phyloP scores from a whole-genome alignment of 1,140 invertebrate species.

The Lepidotrigona ventralis region DNA sequence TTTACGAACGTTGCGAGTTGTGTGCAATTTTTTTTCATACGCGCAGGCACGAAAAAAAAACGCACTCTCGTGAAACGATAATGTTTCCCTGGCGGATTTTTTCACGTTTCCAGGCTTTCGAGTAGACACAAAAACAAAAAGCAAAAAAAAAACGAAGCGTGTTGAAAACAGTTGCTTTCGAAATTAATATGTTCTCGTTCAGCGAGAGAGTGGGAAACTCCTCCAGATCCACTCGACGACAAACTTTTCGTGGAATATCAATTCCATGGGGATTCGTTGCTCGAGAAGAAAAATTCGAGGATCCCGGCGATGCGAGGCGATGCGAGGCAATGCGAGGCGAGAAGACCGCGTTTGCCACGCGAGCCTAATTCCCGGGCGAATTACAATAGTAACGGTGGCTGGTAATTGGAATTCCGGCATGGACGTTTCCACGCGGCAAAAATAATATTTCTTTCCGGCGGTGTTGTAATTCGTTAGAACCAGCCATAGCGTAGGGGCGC shows the following conservation, averaged over 20 bases:
- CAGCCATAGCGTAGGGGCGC: not conserved
- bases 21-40: not conserved
- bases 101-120: not conserved
- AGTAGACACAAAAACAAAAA: not conserved
- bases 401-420: conserved; percentile 48
- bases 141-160: not conserved
- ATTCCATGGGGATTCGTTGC: not conserved
- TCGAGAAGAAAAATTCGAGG: not conserved
- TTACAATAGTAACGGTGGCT: conserved; percentile 23
- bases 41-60: not conserved
- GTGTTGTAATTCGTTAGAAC: conserved; percentile 32
- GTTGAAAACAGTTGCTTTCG: no score
- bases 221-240: not conserved
- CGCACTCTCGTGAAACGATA: not conserved
- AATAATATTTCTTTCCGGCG: conserved; percentile 41
- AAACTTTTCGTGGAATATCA: not conserved
- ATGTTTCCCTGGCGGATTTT: not conserved
- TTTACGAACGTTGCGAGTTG: not conserved
- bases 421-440: conserved; percentile 32
- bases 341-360: not conserved
- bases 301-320: no score
- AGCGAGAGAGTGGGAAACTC: not conserved
- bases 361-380: not conserved
- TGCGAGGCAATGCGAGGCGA: no score
- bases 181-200: not conserved